These are phyloP conservation scores for Nephrotoma appendiculata DNA, from an alignment of 2,888 invertebrate species.

Conservation along the genomic window DNA sequence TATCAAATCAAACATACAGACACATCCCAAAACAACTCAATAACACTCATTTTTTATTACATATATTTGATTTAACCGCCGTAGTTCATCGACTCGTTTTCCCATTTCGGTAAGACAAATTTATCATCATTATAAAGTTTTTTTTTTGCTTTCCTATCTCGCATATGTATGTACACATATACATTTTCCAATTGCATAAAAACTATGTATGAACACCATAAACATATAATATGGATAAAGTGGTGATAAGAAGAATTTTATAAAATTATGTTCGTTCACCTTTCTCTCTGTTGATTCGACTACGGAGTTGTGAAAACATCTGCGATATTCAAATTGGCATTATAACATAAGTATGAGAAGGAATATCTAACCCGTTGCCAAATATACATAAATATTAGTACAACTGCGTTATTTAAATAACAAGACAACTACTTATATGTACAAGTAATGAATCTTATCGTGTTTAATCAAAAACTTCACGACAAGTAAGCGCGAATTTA, in stretches of 20 bases:
- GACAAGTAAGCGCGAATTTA: background rate
- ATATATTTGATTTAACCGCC: background rate
- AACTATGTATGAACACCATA: background rate
- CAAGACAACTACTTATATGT: background rate
- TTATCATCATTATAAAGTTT: background rate
- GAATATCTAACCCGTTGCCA: background rate
- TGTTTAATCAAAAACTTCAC: background rate
- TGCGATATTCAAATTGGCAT: background rate
- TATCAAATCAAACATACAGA: background rate
- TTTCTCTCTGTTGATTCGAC: background rate
- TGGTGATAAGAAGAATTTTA: background rate
- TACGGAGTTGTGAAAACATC: background rate
- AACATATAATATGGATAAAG: background rate
- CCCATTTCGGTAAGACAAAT: background rate
- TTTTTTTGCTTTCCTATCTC: background rate
- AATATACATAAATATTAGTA: background rate
- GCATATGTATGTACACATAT: background rate
- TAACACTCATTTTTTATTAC: background rate
- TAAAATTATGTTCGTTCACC: background rate
- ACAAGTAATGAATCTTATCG: background rate
- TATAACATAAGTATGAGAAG: background rate
- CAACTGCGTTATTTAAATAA: background rate
- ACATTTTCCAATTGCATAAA: background rate
- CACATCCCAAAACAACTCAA: background rate
- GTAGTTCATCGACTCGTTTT: background rate